Evolutionary conservation across 2,797 vertebrate species (phyloP).

Genomic region (Gobionotothen gibberifrons): DNA sequence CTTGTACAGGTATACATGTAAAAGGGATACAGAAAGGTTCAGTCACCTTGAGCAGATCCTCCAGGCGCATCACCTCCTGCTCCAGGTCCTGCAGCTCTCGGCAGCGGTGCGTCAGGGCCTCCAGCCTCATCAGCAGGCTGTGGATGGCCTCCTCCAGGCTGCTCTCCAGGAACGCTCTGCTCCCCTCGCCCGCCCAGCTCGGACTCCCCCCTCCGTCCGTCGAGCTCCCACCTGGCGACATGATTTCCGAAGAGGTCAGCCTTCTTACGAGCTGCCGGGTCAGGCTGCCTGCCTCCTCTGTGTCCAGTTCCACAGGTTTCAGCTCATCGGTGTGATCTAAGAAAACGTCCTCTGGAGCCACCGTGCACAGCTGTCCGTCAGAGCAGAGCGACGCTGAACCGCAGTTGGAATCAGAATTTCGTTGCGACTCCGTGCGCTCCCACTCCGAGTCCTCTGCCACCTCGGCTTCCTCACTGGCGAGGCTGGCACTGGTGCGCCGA

Average conservation of each 20-base stretch:
- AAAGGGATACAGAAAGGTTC: not conserved
- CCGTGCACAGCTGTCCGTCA: conserved; percentile 68
- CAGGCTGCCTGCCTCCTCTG: conserved; percentile 91
- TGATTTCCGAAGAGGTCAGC: conserved; percentile 89
- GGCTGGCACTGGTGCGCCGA: conserved; percentile 71
- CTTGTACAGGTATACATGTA: not conserved
- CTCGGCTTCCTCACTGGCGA: conserved; percentile 78
- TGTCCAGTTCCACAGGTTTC: conserved; percentile 95
- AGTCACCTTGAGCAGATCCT: conserved; percentile 95
- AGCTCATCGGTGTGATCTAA: conserved; percentile 84
- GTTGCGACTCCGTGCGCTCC: conserved; percentile 80
- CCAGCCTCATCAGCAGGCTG: conserved; percentile 91
- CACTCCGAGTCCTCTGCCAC: conserved; percentile 79
- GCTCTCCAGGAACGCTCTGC: conserved; percentile 90
- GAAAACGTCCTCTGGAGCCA: conserved; percentile 82
- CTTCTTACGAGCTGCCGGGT: conserved; percentile 95
- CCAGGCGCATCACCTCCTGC: conserved; percentile 94
- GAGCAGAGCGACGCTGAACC: conserved; percentile 76
- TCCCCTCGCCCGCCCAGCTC: conserved; percentile 89
- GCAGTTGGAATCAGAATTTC: conserved; percentile 65
- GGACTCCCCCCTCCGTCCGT: conserved; percentile 74
- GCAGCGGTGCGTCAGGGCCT: conserved; percentile 92
- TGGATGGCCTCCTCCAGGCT: conserved; percentile 95
- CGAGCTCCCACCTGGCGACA: conserved; percentile 51
- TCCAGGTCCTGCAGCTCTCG: conserved; percentile 95